Base-by-base conservation (phyloP, 2,888 invertebrate species). In the Drosophila tripunctata region DNA sequence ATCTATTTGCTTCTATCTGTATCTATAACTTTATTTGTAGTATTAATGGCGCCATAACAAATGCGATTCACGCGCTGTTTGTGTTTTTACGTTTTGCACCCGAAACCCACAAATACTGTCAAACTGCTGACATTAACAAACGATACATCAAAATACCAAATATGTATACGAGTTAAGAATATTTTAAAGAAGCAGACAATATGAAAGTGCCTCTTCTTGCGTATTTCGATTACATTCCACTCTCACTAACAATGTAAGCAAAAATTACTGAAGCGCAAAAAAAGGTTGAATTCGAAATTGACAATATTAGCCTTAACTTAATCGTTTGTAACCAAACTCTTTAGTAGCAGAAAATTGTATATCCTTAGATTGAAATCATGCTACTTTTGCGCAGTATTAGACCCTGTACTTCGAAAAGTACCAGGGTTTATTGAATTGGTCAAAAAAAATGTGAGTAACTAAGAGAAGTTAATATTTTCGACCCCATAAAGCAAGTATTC, bases 21-120 rank as follows among this genome's bases (percentile, higher is more conserved):
- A 24, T 50, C 41, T 51, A 30, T 15, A 40, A 43, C 27, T 58
- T 12, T 43, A 36, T 36, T 52, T 36, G 33, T 22, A 15, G n/a
- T 40, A 40, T 50, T 24, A 43, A 45, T 22, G 55, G 40, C 43
- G 44, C 44, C 24, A 27, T 69, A 66, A 76, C 45, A 60, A 72
- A 75, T 72, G 68, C 40, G 52, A 51, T 64, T 72, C 84, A 84
- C 73, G 78, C 67, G 75, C 81, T 35, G 4, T 15, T 50, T 22
- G 21, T 14, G 21, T 35, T 15, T 35, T 35, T 15, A 19, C 14
- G 8, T 60, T 70, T 70, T 70, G 58, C 58, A 50, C 44, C 36
- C 67, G 44, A 55, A 45, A 64, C 19, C 41, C 31, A 48, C 22
- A 24, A 41, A 61, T 30, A 35, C 24, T 44, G 10, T 2, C 38